A percentile compares a stretch with the other conserved stretches of the same genome.
Conservation (phyloP, 2,888 invertebrate genomes). For the Mythimna albipuncta region DNA sequence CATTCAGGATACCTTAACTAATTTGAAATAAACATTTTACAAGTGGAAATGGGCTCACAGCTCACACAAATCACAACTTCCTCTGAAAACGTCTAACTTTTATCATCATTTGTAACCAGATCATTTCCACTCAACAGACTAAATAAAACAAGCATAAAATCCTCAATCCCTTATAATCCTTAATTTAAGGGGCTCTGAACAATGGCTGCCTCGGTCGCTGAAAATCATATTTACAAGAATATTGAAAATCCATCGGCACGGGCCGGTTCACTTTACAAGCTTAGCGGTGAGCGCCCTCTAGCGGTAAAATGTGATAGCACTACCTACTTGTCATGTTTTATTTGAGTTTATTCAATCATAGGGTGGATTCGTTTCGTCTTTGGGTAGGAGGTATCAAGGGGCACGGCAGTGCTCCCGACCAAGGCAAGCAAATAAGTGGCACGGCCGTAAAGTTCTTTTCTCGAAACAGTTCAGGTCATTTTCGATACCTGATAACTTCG, state of each 20-base stretch:
- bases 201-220: slow-evolving; percentile 41
- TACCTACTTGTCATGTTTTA: slow-evolving; percentile 20
- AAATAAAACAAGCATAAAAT: slow-evolving; percentile 34
- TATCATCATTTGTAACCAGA: slow-evolving; percentile 9
- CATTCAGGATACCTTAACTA: not conserved
- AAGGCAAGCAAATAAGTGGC: too few relatives aligned
- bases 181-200: slow-evolving; percentile 36
- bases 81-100: not conserved
- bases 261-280: slow-evolving; percentile 46
- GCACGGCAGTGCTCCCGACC: too few relatives aligned
- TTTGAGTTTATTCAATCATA: slow-evolving; percentile 40
- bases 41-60: not conserved
- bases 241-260: slow-evolving; percentile 65
- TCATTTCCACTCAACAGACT: slow-evolving; percentile 26
- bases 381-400: not conserved
- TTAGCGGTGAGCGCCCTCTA: slow-evolving; percentile 40
- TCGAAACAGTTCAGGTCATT: too few relatives aligned
- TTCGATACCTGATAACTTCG: too few relatives aligned
- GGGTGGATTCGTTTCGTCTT: slow-evolving; percentile 23
- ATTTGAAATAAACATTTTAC: not conserved
- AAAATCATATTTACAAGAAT: slow-evolving; percentile 66
- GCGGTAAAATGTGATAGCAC: slow-evolving; percentile 21
- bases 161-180: slow-evolving; percentile 21
- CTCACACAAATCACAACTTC: not conserved
- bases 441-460: too few relatives aligned